These are phyloP conservation scores for Drosophila virilis DNA, from an alignment of 1,140 invertebrate genomes.

Conservation along the genomic window DNA sequence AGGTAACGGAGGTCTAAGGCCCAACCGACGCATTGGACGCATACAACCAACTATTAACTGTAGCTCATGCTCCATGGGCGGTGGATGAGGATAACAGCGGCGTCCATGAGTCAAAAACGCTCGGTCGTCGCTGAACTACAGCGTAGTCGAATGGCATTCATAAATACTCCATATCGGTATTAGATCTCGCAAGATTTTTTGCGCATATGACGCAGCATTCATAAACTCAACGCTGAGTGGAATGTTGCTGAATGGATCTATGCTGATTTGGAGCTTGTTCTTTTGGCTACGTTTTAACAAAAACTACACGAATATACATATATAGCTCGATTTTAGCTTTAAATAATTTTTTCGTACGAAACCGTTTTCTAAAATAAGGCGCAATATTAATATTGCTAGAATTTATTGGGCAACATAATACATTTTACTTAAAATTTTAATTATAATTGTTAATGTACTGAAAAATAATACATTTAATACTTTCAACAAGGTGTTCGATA, in stretches of 20 bases:
- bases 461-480: no score
- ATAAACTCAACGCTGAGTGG: constrained; percentile 53
- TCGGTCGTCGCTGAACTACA: constrained; percentile 15
- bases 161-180: not conserved
- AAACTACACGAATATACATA: not conserved
- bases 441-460: not conserved
- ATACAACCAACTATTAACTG: constrained; percentile 51
- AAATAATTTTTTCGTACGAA: no score
- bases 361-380: not conserved
- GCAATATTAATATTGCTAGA: not conserved
- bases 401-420: not conserved
- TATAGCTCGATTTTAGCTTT: constrained; percentile 12
- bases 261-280: constrained; percentile 17
- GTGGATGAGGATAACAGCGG: constrained; percentile 66
- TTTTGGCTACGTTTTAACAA: constrained; percentile 18
- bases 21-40: constrained; percentile 69
- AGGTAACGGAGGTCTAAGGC: constrained; percentile 54
- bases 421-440: not conserved
- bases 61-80: constrained; percentile 39
- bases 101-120: constrained; percentile 12
- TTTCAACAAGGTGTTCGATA: no score
- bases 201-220: constrained; percentile 42
- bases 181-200: constrained; percentile 20
- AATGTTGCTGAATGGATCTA: constrained; percentile 26
- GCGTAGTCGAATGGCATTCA: not conserved